Conservation (phyloP, 1,140 invertebrate species). For the Macrobrachium rosenbergii region DNA sequence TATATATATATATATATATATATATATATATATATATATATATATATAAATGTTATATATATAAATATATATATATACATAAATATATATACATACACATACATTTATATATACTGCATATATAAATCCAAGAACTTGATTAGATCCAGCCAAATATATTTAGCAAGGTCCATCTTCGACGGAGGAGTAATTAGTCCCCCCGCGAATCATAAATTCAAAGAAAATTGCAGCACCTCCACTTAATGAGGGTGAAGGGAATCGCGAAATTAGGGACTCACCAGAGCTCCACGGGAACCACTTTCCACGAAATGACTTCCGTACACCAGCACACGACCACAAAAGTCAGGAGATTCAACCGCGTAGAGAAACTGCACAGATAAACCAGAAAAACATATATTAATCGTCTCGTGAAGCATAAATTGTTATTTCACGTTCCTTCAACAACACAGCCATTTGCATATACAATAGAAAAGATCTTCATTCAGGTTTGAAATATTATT, state of each 20-base stretch:
- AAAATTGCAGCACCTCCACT: no score
- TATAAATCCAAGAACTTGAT: no score
- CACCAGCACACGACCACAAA: conserved; percentile 29
- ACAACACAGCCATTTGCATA: no score
- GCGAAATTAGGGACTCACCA: conserved; percentile 16
- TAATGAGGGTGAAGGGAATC: no score
- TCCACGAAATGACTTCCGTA: conserved; percentile 30
- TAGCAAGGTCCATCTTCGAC: no score
- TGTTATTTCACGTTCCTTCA: background rate
- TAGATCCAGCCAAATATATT: no score
- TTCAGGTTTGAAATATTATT: no score
- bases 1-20: background rate
- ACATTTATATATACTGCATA: background rate
- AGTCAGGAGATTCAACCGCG: conserved; percentile 23
- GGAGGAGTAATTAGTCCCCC: no score
- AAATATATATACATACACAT: conserved; percentile 9
- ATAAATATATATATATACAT: background rate
- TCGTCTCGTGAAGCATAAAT: background rate
- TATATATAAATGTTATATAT: no score
- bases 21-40: no score
- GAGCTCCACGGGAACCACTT: conserved; percentile 31
- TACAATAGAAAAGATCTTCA: no score
- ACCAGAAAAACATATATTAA: background rate
- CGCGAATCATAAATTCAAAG: no score
- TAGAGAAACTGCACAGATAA: conserved; percentile 27